Evolutionary conservation across 2,888 invertebrate species (phyloP).

Genomic region (Cephus rjabovi): DNA sequence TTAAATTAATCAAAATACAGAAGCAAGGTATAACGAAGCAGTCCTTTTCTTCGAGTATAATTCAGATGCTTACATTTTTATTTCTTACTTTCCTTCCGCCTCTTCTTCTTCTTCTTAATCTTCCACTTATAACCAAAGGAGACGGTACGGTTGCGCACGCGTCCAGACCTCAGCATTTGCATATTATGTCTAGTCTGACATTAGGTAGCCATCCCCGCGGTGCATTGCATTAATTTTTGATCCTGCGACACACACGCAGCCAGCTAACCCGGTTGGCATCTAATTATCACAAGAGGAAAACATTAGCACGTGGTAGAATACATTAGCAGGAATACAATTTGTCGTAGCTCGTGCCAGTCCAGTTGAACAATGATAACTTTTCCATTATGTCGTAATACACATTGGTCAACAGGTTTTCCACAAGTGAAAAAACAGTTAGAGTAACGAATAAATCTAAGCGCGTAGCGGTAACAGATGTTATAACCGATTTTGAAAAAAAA

Average conservation of each 20-base stretch:
- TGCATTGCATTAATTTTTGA: conserved; percentile 62
- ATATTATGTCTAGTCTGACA: conserved; percentile 55
- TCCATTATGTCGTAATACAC: background rate
- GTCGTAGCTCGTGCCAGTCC: background rate
- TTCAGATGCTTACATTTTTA: background rate
- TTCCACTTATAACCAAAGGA: background rate
- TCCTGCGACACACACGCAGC: conserved; percentile 8
- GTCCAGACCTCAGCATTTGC: conserved; percentile 52
- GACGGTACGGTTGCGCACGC: conserved; percentile 45
- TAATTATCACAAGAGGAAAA: conserved; percentile 45
- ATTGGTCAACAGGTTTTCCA: background rate
- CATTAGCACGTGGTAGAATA: conserved; percentile 43
- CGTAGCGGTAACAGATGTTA: background rate
- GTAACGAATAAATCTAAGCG: background rate
- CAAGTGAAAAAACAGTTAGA: background rate
- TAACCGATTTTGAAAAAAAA: background rate
- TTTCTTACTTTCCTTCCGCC: conserved; percentile 9
- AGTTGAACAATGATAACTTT: background rate
- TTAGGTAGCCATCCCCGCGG: conserved; percentile 52
- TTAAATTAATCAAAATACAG: conserved; percentile 21
- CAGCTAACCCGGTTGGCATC: conserved; percentile 20
- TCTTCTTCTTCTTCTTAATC: background rate
- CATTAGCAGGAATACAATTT: background rate
- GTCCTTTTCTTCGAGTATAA: conserved; percentile 37
- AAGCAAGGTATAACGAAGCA: conserved; percentile 26